phyloP scores from a whole-genome alignment of 2,113 vertebrate genomes.

The Stomatorhinus ivindoensis region DNA sequence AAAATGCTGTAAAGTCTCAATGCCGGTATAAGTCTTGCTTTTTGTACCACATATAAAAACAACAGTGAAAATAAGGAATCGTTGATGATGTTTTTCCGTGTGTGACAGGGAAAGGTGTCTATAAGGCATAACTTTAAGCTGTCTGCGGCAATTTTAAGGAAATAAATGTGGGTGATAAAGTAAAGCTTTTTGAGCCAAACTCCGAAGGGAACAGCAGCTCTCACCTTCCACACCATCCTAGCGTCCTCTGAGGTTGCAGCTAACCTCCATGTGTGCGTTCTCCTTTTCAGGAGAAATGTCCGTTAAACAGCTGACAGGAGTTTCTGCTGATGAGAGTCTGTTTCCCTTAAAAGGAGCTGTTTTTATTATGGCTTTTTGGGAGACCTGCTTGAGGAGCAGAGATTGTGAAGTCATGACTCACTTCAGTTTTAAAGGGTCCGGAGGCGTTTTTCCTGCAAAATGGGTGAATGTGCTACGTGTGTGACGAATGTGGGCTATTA shows the following conservation, averaged over 20 bases:
- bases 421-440: conserved; percentile 50
- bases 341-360: conserved; percentile 85
- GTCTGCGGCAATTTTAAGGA: conserved; percentile 31
- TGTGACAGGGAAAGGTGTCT: conserved; percentile 23
- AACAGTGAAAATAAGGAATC: conserved; percentile 15
- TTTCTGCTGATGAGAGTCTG: conserved; percentile 50
- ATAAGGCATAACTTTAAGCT: conserved; percentile 46
- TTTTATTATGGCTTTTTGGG: conserved; percentile 70
- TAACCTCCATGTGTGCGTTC: conserved; percentile 23
- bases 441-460: background rate
- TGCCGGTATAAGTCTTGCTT: background rate
- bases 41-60: background rate
- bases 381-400: conserved; percentile 70
- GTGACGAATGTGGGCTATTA: background rate
- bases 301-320: conserved; percentile 14
- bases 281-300: conserved; percentile 36
- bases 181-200: conserved; percentile 17
- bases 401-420: conserved; percentile 73
- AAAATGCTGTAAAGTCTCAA: conserved; percentile 10
- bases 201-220: conserved; percentile 32
- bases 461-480: background rate
- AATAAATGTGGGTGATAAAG: conserved; percentile 17
- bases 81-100: conserved; percentile 27
- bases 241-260: conserved; percentile 26
- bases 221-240: background rate